phyloP scores from a whole-genome alignment of 2,113 vertebrate species.

The Psittacula cyanocephala region DNA sequence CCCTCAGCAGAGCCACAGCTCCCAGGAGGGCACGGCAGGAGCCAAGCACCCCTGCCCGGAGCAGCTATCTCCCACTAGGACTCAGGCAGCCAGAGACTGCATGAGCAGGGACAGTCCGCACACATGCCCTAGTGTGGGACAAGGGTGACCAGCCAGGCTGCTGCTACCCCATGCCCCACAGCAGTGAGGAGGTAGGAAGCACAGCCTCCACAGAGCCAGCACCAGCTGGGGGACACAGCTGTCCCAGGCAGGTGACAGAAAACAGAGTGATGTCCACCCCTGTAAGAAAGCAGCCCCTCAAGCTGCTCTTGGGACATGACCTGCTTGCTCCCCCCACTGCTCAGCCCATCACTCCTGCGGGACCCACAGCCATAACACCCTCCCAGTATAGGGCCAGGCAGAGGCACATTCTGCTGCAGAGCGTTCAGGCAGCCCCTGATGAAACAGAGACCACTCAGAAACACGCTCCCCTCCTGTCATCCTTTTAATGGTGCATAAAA shows the following conservation, averaged over 20 bases:
- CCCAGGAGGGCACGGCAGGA: background rate
- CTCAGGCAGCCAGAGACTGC: background rate
- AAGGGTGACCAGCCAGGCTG: fast-evolving
- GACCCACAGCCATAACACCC: background rate
- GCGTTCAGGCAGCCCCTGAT: fast-evolving
- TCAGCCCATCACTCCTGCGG: fast-evolving
- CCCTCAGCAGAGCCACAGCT: background rate
- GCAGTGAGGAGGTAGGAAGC: background rate
- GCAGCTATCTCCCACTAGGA: background rate
- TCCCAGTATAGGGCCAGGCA: background rate
- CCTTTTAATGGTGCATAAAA: conserved; percentile 55
- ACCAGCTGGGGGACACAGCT: no score
- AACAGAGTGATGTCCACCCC: background rate
- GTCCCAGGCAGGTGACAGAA: background rate
- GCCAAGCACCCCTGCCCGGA: background rate
- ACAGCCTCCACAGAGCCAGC: background rate
- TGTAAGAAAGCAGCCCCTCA: background rate
- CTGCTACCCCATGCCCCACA: fast-evolving
- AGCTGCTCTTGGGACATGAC: fast-evolving
- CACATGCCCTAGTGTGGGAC: background rate
- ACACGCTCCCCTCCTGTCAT: background rate
- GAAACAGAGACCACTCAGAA: background rate
- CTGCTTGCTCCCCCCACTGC: fast-evolving
- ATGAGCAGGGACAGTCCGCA: background rate
- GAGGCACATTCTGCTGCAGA: fast-evolving